Base-by-base conservation (phyloP, 2,888 invertebrate species). In the Aphidoletes aphidimyza region DNA sequence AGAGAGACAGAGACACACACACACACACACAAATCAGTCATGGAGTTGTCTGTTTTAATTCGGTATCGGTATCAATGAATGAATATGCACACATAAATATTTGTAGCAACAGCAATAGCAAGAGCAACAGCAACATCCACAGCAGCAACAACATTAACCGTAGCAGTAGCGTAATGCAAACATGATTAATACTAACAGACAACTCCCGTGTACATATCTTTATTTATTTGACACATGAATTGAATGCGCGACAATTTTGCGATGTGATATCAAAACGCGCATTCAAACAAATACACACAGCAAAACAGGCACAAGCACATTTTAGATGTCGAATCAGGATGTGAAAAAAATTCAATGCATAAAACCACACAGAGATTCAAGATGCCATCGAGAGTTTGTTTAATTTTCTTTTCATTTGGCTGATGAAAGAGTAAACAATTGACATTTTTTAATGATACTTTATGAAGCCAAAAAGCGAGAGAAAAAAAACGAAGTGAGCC, bases 161-260 rank as follows among this genome's bases (percentile, higher is more conserved):
- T 22, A 54, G 26, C 69, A 30, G 30, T 69, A 69, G 69, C 69
- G 54, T 54, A 54, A 22, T 54, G 9, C 54, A 54, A 69, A 34
- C 69, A 69, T 69, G 69, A 69, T 69, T 69, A 69, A 30, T 69
- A 69, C 14, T 69, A 69, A 69, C 30, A 69, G 30, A 69, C 34
- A 69, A 26, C 69, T 69, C 69, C 69, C 69, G 69, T 30, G 3
- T 54, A 30, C 34, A 30, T 54, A 26, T 22, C 69, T 1, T 54
- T 22, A 54, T 22, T 69, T 69, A 69, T 81, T 81, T 37, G 81
- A 81, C 37, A 11, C n/a, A 81, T 37, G 78, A 81, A 6, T 36
- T 81, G 81, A 37, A 37, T 81, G 81, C 81, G 81, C 39, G 81
- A 81, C 81, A 37, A 37, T 81, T 81, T n/a, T n/a, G 37, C 81